phyloP scores from a whole-genome alignment of 2,113 vertebrate genomes.

The human (Homo sapiens) region DNA sequence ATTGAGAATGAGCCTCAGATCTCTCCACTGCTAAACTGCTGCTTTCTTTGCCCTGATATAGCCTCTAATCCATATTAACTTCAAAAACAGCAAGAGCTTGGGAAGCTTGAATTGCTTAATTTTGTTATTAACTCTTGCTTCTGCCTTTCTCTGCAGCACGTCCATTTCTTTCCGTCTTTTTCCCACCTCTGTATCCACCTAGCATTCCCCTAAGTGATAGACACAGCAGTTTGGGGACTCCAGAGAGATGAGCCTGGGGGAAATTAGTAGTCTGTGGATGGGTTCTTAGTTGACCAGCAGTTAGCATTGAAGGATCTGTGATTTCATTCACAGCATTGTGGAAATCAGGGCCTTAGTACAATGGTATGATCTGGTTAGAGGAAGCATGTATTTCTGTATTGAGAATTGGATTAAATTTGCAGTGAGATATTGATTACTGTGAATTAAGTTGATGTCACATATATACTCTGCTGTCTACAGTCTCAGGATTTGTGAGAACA shows the following conservation, averaged over 20 bases:
- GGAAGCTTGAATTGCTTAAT: neutral
- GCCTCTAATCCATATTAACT: neutral
- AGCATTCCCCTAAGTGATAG: neutral
- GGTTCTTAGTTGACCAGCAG: neutral
- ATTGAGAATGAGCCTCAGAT: neutral
- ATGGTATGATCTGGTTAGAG: neutral
- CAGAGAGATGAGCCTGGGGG: neutral
- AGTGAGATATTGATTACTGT: conserved; percentile 1
- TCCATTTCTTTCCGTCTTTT: neutral
- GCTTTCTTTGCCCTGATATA: neutral
- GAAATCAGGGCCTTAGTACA: neutral
- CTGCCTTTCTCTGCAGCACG: neutral
- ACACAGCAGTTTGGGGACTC: neutral
- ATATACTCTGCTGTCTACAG: neutral
- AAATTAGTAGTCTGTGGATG: neutral
- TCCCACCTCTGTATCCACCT: neutral
- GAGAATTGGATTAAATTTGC: conserved; percentile 37
- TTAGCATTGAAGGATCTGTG: neutral
- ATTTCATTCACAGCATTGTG: neutral
- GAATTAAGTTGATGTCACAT: conserved; percentile 13
- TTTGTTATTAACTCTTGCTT: neutral
- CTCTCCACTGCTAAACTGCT: neutral
- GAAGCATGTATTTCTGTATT: neutral
- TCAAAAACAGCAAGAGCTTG: neutral
- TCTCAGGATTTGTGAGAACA: conserved; percentile 40